Evolutionary conservation across 2,797 vertebrate genomes (phyloP), one percentile per base, ranked within the genome.

Genomic region (Oreortyx pictus): DNA sequence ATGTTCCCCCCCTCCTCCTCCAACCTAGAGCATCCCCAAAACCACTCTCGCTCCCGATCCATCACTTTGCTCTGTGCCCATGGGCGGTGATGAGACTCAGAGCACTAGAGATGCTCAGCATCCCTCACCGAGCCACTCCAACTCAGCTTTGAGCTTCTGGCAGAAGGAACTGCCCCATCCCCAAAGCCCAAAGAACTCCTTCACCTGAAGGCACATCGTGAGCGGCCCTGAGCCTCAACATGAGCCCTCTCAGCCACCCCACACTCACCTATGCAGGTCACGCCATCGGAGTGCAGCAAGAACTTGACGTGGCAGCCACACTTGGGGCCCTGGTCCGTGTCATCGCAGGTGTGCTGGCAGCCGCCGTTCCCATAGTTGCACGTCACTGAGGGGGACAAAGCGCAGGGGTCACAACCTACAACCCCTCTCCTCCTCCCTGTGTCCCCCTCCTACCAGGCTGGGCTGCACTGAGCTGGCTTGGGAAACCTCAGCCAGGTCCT

Each of bases 351-450:
- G 97, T 99, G 99, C 97, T 99, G 99, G 97, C 99, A 99, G 64
- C 99, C 99, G 6, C 99, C 99, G 1, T 99, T 99, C 11, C 99
- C 99, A 1, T 99, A 99, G 98, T 99, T 99, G 97, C 99, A 99
- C 4, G 99, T 99, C 98, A 99, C 99, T 99, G 96, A 25, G 61
- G 93, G 76, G 95, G 57, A 72, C 93, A 96, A 96, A 78, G 96
- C 18, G 91, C 35, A 8, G 84, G 41, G 0, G 14, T 96, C 82
- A 97, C 50, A 52, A 52, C 50, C 15, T 27, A 31, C 50, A 52
- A 17, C 49, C 52, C 25, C 65, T 7, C 39, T 25, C 23, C 7
- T 11, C 31, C 43, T 41, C 25, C 25, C 16, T 6, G 50, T 6
- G 13, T 49, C 52, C 29, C 44, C 7, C 44, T 25, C 44, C 10